These are phyloP conservation scores for Chymomyza amoena DNA, from an alignment of 2,888 invertebrate genomes.

Conservation along the genomic window DNA sequence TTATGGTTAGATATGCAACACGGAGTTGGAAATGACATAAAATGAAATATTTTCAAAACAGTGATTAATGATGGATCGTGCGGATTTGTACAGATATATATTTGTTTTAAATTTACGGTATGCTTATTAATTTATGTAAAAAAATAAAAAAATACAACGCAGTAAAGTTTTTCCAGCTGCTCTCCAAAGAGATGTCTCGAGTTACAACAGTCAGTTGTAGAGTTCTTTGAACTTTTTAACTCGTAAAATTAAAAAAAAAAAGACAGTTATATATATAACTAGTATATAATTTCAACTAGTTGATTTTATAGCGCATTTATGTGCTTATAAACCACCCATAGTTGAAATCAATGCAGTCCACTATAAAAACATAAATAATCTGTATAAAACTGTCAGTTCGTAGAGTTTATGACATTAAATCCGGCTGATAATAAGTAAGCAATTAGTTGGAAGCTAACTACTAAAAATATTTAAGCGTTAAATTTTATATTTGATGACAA, in stretches of 20 bases:
- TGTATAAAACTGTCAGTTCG: background rate
- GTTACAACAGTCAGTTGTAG: conserved; percentile 7
- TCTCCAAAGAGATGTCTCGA: conserved; percentile 25
- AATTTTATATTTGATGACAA: conserved; percentile 58
- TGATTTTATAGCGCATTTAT: background rate
- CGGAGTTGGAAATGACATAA: conserved; percentile 59
- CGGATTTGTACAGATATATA: conserved; percentile 55
- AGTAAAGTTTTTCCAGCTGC: background rate
- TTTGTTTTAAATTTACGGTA: conserved; percentile 63
- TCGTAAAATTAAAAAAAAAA: background rate
- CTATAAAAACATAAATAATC: background rate
- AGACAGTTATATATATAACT: too few relatives aligned
- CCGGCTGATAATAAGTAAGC: background rate
- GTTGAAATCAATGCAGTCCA: background rate
- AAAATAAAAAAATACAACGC: too few relatives aligned
- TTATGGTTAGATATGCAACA: conserved; percentile 28
- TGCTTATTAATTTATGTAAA: conserved; percentile 60
- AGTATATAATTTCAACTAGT: too few relatives aligned
- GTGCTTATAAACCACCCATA: background rate
- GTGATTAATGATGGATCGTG: conserved; percentile 69
- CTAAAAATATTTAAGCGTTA: too few relatives aligned
- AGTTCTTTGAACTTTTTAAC: background rate
- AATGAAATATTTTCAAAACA: conserved; percentile 10
- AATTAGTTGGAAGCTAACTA: background rate
- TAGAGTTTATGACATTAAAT: background rate